phyloP scores from a whole-genome alignment of 2,888 invertebrate genomes.

The Palloptera scutellata region DNA sequence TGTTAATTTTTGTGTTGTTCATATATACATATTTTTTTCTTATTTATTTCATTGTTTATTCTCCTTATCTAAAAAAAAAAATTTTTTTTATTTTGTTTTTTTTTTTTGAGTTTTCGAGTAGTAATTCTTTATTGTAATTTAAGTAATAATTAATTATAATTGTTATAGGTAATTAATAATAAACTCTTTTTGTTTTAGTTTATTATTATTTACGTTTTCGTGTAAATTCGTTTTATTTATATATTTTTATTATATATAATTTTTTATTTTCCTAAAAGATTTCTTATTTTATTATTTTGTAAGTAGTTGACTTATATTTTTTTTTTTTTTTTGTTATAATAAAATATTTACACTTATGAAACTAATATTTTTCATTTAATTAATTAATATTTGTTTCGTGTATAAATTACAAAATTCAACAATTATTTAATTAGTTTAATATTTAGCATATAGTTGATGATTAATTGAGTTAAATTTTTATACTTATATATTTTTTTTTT shows the following conservation, averaged over 20 bases:
- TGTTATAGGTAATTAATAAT: constrained; percentile 3
- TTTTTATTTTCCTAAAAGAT: constrained; percentile 13
- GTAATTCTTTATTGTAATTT: neutral
- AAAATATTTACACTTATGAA: neutral
- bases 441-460: neutral
- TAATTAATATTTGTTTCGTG: neutral
- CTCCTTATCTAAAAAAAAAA: neutral
- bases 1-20: neutral
- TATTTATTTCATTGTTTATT: constrained; percentile 1
- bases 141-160: neutral
- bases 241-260: constrained; percentile 7
- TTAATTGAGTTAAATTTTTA: no score
- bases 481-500: no score
- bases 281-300: constrained; percentile 13
- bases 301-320: neutral
- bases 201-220: constrained; percentile 15
- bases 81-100: constrained; percentile 9
- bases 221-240: constrained; percentile 26
- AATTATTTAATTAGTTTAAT: no score
- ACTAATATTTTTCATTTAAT: constrained; percentile 1
- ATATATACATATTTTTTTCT: neutral
- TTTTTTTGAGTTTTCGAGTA: neutral
- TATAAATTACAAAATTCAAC: neutral
- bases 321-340: neutral
- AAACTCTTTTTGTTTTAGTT: constrained; percentile 12